phyloP scores from a whole-genome alignment of 1,140 invertebrate genomes.

The Bombus confusus region DNA sequence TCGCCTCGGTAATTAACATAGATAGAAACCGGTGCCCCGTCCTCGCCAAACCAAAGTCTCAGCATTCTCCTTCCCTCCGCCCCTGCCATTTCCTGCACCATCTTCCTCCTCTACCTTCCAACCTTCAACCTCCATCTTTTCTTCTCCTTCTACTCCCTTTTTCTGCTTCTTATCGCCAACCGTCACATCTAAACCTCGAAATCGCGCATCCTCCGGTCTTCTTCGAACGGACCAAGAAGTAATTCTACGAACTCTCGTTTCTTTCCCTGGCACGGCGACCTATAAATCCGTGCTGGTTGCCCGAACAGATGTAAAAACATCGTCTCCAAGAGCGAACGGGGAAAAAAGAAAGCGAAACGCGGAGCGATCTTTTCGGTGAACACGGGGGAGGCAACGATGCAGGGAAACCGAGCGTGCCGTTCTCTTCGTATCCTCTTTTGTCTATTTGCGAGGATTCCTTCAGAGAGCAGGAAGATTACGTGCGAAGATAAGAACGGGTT shows the following conservation, averaged over 20 bases:
- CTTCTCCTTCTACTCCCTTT: conserved; percentile 31
- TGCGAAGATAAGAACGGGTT: background rate
- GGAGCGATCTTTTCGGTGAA: background rate
- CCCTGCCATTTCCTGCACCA: background rate
- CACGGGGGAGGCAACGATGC: background rate
- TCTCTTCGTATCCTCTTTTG: background rate
- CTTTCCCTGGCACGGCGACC: background rate
- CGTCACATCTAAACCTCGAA: conserved; percentile 56
- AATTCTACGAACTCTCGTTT: conserved; percentile 41
- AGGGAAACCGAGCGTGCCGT: too few species aligned
- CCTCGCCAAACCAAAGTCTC: conserved; percentile 14
- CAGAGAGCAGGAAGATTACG: background rate
- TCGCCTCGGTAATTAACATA: conserved; percentile 72
- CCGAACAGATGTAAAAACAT: background rate
- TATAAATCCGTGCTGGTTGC: conserved; percentile 14
- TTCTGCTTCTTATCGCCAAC: conserved; percentile 53
- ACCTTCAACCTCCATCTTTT: background rate
- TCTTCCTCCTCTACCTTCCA: background rate
- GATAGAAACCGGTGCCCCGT: conserved; percentile 63
- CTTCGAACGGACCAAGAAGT: conserved; percentile 25
- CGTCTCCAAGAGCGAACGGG: background rate
- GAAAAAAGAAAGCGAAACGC: background rate
- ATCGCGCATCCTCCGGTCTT: conserved; percentile 28
- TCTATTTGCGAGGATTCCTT: background rate
- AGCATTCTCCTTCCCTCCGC: background rate